These are phyloP conservation scores for Scytalopus superciliaris DNA, from an alignment of 2,113 vertebrate species.

Conservation along the genomic window DNA sequence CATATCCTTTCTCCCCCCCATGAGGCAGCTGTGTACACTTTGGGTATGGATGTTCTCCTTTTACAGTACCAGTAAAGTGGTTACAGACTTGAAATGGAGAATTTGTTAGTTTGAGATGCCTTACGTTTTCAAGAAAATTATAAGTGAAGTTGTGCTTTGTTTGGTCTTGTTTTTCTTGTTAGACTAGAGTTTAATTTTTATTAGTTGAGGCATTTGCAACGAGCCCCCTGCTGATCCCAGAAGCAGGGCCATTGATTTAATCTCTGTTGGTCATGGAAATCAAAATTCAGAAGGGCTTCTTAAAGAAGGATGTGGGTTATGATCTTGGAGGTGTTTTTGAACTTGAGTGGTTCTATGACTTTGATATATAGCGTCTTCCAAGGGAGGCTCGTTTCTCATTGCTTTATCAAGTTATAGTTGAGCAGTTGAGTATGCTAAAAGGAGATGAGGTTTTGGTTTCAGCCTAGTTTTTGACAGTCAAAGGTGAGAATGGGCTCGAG, in stretches of 20 bases:
- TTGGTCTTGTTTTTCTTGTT: not conserved
- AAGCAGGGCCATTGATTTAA: not conserved
- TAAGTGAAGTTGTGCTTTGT: not conserved
- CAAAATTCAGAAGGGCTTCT: not conserved
- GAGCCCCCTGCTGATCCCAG: not conserved
- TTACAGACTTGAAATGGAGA: not conserved
- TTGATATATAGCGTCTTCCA: not conserved
- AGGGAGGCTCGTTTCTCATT: not conserved
- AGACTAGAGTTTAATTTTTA: not conserved
- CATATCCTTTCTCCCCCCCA: not conserved
- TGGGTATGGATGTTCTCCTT: not conserved
- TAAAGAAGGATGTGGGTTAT: not conserved
- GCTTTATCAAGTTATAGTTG: not conserved
- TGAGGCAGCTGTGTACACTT: not conserved
- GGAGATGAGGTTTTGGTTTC: not conserved
- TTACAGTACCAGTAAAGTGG: not conserved
- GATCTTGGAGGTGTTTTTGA: not conserved
- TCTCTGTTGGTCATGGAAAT: not conserved
- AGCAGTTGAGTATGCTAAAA: not conserved
- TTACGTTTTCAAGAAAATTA: not conserved
- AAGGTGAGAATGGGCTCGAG: not conserved
- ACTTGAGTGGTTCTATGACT: not conserved
- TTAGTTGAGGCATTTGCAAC: not conserved
- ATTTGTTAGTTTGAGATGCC: not conserved
- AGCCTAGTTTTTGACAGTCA: not conserved